Conservation (phyloP, 2,113 vertebrate species). For the Melanotaenia duboulayi region DNA sequence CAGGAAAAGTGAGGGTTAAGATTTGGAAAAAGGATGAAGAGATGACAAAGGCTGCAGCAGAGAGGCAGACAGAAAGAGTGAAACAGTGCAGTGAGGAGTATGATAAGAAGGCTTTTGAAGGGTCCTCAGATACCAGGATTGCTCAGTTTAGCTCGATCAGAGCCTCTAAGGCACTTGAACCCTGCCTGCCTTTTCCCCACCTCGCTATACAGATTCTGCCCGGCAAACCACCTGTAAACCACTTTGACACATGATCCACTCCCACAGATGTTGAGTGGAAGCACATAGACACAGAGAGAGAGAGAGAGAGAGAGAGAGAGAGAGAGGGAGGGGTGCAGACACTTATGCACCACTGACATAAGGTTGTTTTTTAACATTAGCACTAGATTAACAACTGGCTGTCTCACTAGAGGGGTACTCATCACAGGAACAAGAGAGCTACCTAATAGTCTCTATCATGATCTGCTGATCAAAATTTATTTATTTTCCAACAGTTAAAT, state of each 20-base stretch:
- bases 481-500: constrained; percentile 32
- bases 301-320: constrained; percentile 22
- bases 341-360: constrained; percentile 64
- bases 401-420: constrained; percentile 62
- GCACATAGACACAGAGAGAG: constrained; percentile 33
- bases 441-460: constrained; percentile 40
- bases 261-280: constrained; percentile 75
- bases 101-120: constrained; percentile 68
- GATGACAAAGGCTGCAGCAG: constrained; percentile 39
- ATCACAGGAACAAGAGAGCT: constrained; percentile 43
- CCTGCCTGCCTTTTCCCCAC: constrained; percentile 62
- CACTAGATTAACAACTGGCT: constrained; percentile 73
- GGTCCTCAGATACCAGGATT: constrained; percentile 59
- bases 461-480: constrained; percentile 42
- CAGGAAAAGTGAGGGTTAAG: constrained; percentile 18
- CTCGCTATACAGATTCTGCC: constrained; percentile 70
- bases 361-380: constrained; percentile 76
- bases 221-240: constrained; percentile 81
- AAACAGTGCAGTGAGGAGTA: constrained; percentile 42
- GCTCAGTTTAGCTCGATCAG: constrained; percentile 63
- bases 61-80: constrained; percentile 32
- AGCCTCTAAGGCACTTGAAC: constrained; percentile 74
- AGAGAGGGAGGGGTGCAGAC: constrained; percentile 16
- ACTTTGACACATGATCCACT: constrained; percentile 82
- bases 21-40: constrained; percentile 28